Conservation (phyloP, 2,797 vertebrate species). For the Gymnothorax javanicus region DNA sequence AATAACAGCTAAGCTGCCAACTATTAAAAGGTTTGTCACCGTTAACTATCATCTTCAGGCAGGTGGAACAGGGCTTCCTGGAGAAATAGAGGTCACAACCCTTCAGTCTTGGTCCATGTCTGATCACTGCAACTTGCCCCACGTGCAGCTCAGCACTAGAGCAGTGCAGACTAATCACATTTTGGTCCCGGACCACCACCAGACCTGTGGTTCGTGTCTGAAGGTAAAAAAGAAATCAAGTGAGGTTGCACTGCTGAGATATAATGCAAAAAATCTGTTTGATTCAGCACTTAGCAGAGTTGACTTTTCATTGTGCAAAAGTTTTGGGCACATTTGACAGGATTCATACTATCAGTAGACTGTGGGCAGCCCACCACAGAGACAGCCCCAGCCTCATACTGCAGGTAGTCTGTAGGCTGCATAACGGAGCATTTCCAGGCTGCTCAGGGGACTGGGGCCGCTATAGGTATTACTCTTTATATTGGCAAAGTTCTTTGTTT, state of each 20-base stretch:
- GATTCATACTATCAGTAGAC: too few species aligned
- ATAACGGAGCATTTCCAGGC: too few species aligned
- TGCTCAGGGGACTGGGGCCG: too few species aligned
- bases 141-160: conserved; percentile 87
- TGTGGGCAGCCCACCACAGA: too few species aligned
- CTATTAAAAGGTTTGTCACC: conserved; percentile 68
- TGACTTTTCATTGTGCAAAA: too few species aligned
- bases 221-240: conserved; percentile 36
- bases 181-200: conserved; percentile 86
- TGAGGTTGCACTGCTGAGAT: neutral
- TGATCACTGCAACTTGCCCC: conserved; percentile 88
- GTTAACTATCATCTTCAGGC: conserved; percentile 97
- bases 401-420: too few species aligned
- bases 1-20: neutral
- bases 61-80: conserved; percentile 90
- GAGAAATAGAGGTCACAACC: conserved; percentile 92
- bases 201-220: conserved; percentile 83
- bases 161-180: conserved; percentile 87
- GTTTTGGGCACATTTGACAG: too few species aligned
- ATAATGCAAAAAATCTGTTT: neutral
- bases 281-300: neutral
- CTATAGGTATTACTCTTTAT: too few species aligned
- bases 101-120: conserved; percentile 80
- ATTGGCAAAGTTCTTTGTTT: too few species aligned
- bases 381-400: too few species aligned